Evolutionary conservation across 2,888 invertebrate genomes (phyloP), one percentile per base, ranked within the genome.

Genomic region (Petrolisthes manimaculis): DNA sequence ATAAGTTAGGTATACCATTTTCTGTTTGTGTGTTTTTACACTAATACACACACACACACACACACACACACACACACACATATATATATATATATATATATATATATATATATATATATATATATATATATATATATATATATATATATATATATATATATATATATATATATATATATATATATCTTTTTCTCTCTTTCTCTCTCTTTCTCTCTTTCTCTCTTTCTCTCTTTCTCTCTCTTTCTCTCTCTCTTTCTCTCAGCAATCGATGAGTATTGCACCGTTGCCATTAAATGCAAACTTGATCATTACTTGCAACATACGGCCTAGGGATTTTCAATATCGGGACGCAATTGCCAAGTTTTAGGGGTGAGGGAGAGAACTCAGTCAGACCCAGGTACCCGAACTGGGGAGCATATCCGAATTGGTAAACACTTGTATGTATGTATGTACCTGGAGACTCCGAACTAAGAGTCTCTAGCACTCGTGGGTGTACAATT

Each of bases 251-350:
- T n/a, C n/a, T 9, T 6, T 6, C 71, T 12, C n/a, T n/a, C 9
- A n/a, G 18, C 9, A 71, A 71, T 71, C 71, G 71, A 71, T 71
- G 71, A n/a, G n/a, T 18, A 71, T 71, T 71, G 71, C 71, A 71
- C 71, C 71, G n/a, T 71, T 18, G 71, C 71, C 71, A 71, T 71
- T 71, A 71, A 71, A 71, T 71, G 71, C 71, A 71, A 71, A 71
- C 71, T 71, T 71, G 71, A 71, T 71, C 71, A 71, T 71, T 71
- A 71, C 71, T 71, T 71, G 71, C 71, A 71, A 71, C 71, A 18
- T 71, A 71, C 9, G 71, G 71, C 12, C 9, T 12, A n/a, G 71
- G 71, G 71, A 71, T 71, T 71, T 71, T 71, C 71, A 71, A 71
- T 71, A 71, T 71, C 71, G 18, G 71, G n/a, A 71, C 71, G 71